Conservation (phyloP, 1,140 invertebrate genomes). For the Drosophila watanabei region DNA sequence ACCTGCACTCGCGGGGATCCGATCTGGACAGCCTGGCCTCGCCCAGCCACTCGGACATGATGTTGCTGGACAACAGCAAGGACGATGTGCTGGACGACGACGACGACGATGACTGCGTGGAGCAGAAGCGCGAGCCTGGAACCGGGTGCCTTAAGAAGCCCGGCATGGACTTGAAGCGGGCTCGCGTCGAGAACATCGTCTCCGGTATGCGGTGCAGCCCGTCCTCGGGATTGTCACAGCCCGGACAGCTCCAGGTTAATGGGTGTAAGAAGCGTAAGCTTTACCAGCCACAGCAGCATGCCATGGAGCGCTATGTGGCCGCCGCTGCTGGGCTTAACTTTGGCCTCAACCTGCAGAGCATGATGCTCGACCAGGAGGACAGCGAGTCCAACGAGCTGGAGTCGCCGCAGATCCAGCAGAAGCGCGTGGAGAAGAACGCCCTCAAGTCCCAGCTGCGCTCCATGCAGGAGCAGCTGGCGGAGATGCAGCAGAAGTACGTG, state of each 20-base stretch:
- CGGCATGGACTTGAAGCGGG: slow-evolving; percentile 92
- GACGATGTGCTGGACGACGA: slow-evolving; percentile 88
- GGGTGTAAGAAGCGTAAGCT: slow-evolving; percentile 98
- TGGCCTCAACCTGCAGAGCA: slow-evolving; percentile 85
- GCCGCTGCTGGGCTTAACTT: slow-evolving; percentile 86
- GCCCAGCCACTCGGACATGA: slow-evolving; percentile 87
- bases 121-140: slow-evolving; percentile 56
- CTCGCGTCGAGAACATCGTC: slow-evolving; percentile 97
- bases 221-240: slow-evolving; percentile 87
- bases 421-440: slow-evolving; percentile 93
- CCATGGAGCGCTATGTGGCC: slow-evolving; percentile 89
- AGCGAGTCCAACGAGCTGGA: slow-evolving; percentile 92
- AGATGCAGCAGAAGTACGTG: slow-evolving; percentile 96
- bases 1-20: slow-evolving; percentile 74
- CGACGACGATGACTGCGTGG: slow-evolving; percentile 86
- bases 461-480: slow-evolving; percentile 95
- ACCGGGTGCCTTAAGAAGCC: slow-evolving; percentile 74
- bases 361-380: slow-evolving; percentile 89
- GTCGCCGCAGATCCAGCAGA: slow-evolving; percentile 91
- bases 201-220: slow-evolving; percentile 95
- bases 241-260: slow-evolving; percentile 90
- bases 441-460: slow-evolving; percentile 93
- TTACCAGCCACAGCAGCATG: slow-evolving; percentile 98
- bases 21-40: slow-evolving; percentile 88
- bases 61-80: slow-evolving; percentile 88